These are phyloP conservation scores for Marisa cornuarietis DNA, from an alignment of 1,140 invertebrate species.

Conservation along the genomic window DNA sequence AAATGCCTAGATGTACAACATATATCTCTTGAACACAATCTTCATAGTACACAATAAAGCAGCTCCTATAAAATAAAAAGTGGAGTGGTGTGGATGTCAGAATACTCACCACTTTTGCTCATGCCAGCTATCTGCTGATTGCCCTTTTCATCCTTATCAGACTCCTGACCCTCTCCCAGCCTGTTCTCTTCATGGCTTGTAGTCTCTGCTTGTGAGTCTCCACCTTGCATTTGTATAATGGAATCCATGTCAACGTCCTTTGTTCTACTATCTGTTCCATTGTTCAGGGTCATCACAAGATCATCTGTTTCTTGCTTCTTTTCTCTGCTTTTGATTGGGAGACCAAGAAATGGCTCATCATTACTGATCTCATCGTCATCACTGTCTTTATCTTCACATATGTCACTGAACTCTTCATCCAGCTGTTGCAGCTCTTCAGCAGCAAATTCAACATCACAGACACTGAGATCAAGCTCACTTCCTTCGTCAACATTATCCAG, in stretches of 20 bases:
- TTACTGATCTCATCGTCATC: constrained; percentile 22
- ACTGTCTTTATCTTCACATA: constrained; percentile 31
- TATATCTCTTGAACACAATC: too few relatives aligned
- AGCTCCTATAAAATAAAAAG: too few relatives aligned
- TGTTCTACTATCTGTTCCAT: not conserved
- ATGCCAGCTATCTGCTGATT: not conserved
- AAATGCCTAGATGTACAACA: too few relatives aligned
- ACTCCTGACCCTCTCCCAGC: constrained; percentile 24
- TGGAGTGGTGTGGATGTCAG: too few relatives aligned
- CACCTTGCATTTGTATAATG: not conserved
- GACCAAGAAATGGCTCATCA: constrained; percentile 2
- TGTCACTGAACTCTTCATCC: constrained; percentile 52
- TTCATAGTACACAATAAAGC: too few relatives aligned
- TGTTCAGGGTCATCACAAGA: too few relatives aligned
- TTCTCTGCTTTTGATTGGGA: not conserved
- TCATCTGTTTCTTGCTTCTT: not conserved
- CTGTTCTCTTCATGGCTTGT: not conserved
- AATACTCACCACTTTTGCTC: not conserved
- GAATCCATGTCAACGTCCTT: not conserved
- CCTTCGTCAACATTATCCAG: constrained; percentile 29
- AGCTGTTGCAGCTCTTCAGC: constrained; percentile 45
- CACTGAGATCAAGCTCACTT: constrained; percentile 43
- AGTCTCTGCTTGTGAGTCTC: not conserved
- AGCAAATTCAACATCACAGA: constrained; percentile 47
- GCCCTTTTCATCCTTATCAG: constrained; percentile 10